phyloP scores from a whole-genome alignment of 2,113 vertebrate species.

The Cavia aperea region DNA sequence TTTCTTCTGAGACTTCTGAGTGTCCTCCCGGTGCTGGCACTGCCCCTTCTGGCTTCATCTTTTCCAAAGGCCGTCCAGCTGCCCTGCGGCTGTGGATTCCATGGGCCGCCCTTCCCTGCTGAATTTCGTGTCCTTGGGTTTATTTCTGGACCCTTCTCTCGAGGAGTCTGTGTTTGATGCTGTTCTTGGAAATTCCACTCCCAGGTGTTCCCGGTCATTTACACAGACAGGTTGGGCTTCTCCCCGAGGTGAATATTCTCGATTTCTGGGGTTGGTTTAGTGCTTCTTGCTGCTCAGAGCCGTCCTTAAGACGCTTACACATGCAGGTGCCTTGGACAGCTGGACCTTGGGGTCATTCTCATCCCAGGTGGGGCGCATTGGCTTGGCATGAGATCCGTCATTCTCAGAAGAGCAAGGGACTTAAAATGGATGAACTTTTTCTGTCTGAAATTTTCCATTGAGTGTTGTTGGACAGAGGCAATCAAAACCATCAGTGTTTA shows the following conservation, averaged over 20 bases:
- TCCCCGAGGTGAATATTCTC: accelerated
- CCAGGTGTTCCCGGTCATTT: accelerated
- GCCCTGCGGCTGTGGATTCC: neutral
- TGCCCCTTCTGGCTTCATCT: accelerated
- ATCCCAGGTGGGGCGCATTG: neutral
- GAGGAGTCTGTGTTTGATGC: too few relatives aligned
- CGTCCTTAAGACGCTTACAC: neutral
- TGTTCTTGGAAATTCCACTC: neutral
- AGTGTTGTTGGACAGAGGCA: neutral
- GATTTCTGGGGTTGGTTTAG: accelerated
- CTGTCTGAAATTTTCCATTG: neutral
- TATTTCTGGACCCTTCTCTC: neutral
- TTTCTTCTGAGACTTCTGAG: neutral
- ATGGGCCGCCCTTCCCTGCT: accelerated
- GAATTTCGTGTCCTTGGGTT: accelerated
- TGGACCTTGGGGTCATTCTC: too few relatives aligned
- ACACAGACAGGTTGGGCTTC: accelerated
- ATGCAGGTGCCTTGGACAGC: accelerated
- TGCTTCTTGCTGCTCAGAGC: accelerated
- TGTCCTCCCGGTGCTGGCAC: too few relatives aligned
- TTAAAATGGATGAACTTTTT: neutral
- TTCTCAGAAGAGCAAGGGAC: neutral
- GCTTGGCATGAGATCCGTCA: neutral
- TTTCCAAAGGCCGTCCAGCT: neutral
- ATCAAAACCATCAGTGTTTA: neutral